Evolutionary conservation across 2,797 vertebrate species (phyloP).

Genomic region (Parauchenoglanis ngamensis): DNA sequence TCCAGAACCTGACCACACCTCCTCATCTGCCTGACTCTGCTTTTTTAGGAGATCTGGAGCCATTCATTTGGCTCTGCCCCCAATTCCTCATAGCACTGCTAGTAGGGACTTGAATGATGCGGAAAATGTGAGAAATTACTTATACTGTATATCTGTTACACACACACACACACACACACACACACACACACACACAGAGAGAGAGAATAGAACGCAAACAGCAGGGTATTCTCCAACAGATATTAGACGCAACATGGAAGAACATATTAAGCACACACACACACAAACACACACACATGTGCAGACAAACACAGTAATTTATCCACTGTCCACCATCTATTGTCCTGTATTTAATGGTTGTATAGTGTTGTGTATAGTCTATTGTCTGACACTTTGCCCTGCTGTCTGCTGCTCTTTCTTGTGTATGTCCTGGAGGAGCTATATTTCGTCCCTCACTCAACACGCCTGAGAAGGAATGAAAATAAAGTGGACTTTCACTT

Average conservation of each 20-base stretch:
- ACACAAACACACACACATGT: slow-evolving; percentile 23
- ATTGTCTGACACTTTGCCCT: background rate
- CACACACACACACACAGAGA: slow-evolving; percentile 16
- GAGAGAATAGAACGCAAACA: background rate
- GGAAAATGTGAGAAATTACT: slow-evolving; percentile 31
- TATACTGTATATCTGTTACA: slow-evolving; percentile 10
- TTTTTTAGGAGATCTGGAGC: slow-evolving; percentile 14
- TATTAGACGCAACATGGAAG: background rate
- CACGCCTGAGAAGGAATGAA: too few species aligned
- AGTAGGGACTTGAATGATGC: slow-evolving; percentile 34
- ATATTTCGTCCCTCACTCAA: background rate
- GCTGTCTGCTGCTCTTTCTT: background rate
- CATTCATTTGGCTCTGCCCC: slow-evolving; percentile 13
- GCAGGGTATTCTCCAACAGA: background rate
- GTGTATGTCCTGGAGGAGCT: background rate
- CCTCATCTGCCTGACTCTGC: background rate
- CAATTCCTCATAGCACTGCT: slow-evolving; percentile 36
- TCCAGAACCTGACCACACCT: background rate
- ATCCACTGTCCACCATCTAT: background rate
- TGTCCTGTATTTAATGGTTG: background rate
- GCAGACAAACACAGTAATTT: background rate
- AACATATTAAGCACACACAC: background rate
- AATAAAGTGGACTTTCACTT: background rate
- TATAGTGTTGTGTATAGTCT: background rate
- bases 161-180: slow-evolving; percentile 16